phyloP scores from a whole-genome alignment of 2,113 vertebrate genomes.

The Heterotis niloticus region DNA sequence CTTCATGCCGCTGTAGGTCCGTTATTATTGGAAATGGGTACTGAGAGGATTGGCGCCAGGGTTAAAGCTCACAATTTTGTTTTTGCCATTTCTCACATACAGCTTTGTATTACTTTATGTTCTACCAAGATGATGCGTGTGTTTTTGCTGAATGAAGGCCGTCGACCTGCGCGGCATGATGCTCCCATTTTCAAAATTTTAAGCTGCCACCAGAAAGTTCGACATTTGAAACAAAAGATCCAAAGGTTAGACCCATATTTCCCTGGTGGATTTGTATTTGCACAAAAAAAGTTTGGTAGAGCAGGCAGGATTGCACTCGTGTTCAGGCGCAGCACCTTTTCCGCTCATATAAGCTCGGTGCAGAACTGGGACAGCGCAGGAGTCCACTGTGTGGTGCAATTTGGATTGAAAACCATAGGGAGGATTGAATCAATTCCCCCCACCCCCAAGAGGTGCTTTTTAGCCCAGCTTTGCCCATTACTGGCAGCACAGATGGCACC shows the following conservation, averaged over 20 bases:
- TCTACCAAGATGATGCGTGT: too few species aligned
- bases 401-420: not conserved
- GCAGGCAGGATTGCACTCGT: not conserved
- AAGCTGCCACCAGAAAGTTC: not conserved
- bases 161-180: too few species aligned
- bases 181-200: too few species aligned
- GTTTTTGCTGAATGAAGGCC: too few species aligned
- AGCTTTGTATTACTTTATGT: too few species aligned
- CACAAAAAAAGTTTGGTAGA: slow-evolving; percentile 3
- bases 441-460: not conserved
- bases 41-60: not conserved
- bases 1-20: not conserved
- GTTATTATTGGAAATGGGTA: not conserved
- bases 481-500: not conserved
- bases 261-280: slow-evolving; percentile 11
- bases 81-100: too few species aligned
- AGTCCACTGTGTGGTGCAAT: not conserved
- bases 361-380: slow-evolving; percentile 3
- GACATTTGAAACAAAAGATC: not conserved
- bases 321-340: not conserved
- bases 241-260: not conserved
- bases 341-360: not conserved
- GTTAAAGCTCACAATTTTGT: too few species aligned
- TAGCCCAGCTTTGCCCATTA: not conserved
- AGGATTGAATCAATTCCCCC: not conserved